A percentile compares a stretch with the other conserved stretches of the same genome.
Evolutionary conservation across 2,888 invertebrate genomes (phyloP).

Genomic region (Apomyelois bistriatella): DNA sequence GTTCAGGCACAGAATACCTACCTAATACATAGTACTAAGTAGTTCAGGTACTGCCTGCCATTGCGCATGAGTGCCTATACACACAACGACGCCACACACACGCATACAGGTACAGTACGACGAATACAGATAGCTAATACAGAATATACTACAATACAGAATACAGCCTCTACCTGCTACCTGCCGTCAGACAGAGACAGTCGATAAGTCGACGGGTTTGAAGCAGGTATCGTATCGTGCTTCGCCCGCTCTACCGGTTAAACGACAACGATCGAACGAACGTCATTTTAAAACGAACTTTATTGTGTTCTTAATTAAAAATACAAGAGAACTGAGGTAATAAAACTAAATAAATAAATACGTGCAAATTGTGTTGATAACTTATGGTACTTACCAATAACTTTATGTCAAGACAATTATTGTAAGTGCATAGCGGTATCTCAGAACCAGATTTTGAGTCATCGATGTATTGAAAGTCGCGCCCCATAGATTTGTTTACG

Average conservation of each 20-base stretch:
- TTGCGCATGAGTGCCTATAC: too few relatives aligned
- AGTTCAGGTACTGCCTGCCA: too few relatives aligned
- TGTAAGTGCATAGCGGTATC: conserved; percentile 60
- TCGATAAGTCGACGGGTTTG: conserved; percentile 50
- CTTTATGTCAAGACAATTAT: conserved; percentile 28
- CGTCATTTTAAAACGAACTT: conserved; percentile 48
- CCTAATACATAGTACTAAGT: too few relatives aligned
- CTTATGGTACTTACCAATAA: conserved; percentile 35
- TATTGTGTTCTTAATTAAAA: conserved; percentile 32
- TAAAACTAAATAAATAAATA: not conserved
- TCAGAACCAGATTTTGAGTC: conserved; percentile 58
- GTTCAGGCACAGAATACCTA: too few relatives aligned
- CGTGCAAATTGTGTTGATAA: conserved; percentile 19
- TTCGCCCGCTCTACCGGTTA: conserved; percentile 51
- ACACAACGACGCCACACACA: conserved; percentile 33
- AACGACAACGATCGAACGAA: conserved; percentile 77
- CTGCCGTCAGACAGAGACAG: conserved; percentile 26
- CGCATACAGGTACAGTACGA: not conserved
- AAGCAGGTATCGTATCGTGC: conserved; percentile 61
- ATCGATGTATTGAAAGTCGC: conserved; percentile 44
- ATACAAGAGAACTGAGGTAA: too few relatives aligned
- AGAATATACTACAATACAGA: too few relatives aligned
- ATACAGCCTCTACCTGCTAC: conserved; percentile 5
- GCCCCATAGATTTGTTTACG: conserved; percentile 35
- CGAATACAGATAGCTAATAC: too few relatives aligned